A percentile compares a stretch with the other conserved stretches of the same genome.
Conservation (phyloP, 2,797 vertebrate species). For the Meda fulgida region DNA sequence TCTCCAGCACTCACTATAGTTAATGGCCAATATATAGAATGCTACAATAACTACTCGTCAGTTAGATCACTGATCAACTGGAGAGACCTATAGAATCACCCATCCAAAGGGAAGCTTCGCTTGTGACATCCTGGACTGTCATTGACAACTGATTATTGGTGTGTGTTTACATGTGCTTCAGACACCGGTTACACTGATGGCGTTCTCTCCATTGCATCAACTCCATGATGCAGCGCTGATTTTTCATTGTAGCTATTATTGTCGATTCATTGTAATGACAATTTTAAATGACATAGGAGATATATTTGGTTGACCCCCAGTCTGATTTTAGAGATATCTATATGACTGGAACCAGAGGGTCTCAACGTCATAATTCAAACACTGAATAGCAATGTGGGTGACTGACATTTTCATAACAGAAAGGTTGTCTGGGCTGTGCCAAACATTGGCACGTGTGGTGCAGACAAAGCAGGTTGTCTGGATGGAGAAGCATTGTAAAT, state of each 20-base stretch:
- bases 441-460: neutral
- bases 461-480: constrained; percentile 11
- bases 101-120: too few relatives aligned
- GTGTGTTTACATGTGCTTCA: neutral
- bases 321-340: neutral
- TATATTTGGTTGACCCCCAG: neutral
- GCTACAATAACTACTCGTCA: too few relatives aligned
- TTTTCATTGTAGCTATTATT: neutral
- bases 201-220: neutral
- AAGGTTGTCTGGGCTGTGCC: constrained; percentile 13
- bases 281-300: neutral
- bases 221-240: neutral
- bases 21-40: too few relatives aligned
- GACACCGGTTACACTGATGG: neutral
- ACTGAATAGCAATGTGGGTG: constrained; percentile 23
- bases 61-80: too few relatives aligned
- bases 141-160: neutral
- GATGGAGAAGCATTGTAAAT: neutral
- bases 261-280: neutral
- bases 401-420: constrained; percentile 23
- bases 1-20: neutral
- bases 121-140: neutral
- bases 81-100: too few relatives aligned
- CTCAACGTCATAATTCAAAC: neutral
- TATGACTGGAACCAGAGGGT: neutral